Conservation (phyloP, 2,113 vertebrate genomes). For the Amphilophus citrinellus region DNA sequence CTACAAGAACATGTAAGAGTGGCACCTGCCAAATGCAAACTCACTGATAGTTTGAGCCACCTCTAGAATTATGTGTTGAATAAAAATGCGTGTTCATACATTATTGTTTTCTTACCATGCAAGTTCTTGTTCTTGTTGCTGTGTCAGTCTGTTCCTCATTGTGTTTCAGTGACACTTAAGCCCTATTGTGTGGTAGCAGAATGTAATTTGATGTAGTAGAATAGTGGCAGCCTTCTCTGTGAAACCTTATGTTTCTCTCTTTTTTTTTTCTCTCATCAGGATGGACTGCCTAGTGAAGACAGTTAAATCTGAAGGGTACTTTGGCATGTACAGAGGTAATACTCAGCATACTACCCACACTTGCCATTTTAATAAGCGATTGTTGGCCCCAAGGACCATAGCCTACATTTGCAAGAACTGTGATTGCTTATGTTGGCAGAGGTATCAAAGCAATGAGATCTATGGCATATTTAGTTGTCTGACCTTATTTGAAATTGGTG, state of each 20-base stretch:
- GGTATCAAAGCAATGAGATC: neutral
- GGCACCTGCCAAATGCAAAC: neutral
- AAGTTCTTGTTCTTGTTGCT: neutral
- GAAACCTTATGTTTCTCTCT: neutral
- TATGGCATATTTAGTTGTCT: neutral
- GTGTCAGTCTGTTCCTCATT: neutral
- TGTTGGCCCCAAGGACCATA: neutral
- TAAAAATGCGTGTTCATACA: rapidly evolving
- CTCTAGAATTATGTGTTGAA: neutral
- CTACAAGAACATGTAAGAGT: constrained; percentile 85
- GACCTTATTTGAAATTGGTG: neutral
- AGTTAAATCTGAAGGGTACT: constrained; percentile 85
- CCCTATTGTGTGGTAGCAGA: neutral
- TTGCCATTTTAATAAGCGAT: neutral
- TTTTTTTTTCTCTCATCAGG: constrained; percentile 64
- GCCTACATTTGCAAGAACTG: neutral
- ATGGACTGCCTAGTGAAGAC: constrained; percentile 88
- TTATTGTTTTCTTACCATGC: neutral
- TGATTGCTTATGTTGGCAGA: neutral
- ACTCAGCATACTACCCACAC: neutral
- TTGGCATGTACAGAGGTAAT: constrained; percentile 91
- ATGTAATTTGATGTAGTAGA: neutral
- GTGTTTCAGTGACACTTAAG: neutral
- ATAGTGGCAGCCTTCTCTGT: neutral
- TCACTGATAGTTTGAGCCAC: neutral